These are phyloP conservation scores for Siderastrea siderea DNA, from an alignment of 92 coral and sea anemone species.

Conservation along the genomic window DNA sequence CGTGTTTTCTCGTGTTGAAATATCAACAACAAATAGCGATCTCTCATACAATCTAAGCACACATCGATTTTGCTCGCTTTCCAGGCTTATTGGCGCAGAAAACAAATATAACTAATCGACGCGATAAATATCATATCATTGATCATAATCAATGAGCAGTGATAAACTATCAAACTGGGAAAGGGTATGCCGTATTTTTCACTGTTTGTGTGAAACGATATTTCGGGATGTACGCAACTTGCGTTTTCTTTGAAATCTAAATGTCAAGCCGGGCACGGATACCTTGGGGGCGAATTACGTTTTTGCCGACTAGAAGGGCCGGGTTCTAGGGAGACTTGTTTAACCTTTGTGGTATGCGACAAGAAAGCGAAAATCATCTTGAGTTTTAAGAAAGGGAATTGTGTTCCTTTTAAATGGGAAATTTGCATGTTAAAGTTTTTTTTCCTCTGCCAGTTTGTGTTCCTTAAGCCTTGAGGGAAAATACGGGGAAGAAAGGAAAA, in stretches of 20 bases:
- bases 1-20: background rate
- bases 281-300: background rate
- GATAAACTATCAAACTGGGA: constrained; percentile 5
- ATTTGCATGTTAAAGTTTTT: too few relatives aligned
- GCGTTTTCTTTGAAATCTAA: constrained; percentile 5
- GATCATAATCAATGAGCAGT: background rate
- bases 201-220: background rate
- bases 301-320: background rate
- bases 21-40: background rate
- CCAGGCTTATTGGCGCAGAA: constrained; percentile 33
- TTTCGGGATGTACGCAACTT: background rate
- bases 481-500: too few relatives aligned
- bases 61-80: constrained; percentile 16
- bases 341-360: constrained; percentile 8
- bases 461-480: too few relatives aligned
- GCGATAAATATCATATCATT: background rate
- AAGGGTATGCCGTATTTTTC: background rate
- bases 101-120: background rate
- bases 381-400: too few relatives aligned
- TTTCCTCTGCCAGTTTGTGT: too few relatives aligned
- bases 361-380: too few relatives aligned
- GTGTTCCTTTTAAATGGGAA: too few relatives aligned
- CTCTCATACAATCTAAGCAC: background rate
- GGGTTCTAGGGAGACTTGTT: background rate
- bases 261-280: background rate